These are phyloP conservation scores for Muschampia staudingeri DNA, from an alignment of 2,888 invertebrate genomes.

Conservation along the genomic window DNA sequence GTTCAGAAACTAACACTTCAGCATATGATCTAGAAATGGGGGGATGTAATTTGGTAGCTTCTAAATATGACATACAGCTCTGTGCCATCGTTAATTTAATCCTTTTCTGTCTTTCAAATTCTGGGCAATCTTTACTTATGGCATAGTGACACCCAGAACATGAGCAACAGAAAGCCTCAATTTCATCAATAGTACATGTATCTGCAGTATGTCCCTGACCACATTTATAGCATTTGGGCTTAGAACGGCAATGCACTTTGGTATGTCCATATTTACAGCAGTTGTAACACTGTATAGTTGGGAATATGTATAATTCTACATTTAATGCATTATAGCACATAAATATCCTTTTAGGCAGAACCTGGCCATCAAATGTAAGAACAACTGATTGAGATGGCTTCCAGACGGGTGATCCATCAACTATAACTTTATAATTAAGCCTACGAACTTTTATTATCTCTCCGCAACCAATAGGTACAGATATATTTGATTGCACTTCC, in stretches of 20 bases:
- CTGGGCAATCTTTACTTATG: conserved; percentile 42
- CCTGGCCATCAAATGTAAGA: conserved; percentile 23
- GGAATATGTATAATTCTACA: conserved; percentile 55
- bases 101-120: conserved; percentile 41
- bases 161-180: conserved; percentile 40
- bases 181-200: conserved; percentile 16
- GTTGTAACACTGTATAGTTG: conserved; percentile 55
- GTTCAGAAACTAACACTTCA: conserved; percentile 9
- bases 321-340: conserved; percentile 24
- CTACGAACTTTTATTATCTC: neutral
- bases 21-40: conserved; percentile 21
- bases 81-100: conserved; percentile 50
- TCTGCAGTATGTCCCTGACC: conserved; percentile 14
- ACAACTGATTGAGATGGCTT: conserved; percentile 18
- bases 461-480: neutral
- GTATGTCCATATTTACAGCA: conserved; percentile 55
- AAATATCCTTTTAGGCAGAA: conserved; percentile 27
- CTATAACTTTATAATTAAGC: conserved; percentile 6
- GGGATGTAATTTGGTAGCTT: conserved; percentile 17
- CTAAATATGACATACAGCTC: conserved; percentile 37
- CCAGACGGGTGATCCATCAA: conserved; percentile 1
- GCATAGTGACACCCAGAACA: conserved; percentile 46
- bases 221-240: conserved; percentile 47
- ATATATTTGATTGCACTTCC: neutral
- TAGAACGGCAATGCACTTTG: conserved; percentile 45